These are phyloP conservation scores for Calyptomena viridis DNA, from an alignment of 2,113 vertebrate genomes.

Conservation along the genomic window DNA sequence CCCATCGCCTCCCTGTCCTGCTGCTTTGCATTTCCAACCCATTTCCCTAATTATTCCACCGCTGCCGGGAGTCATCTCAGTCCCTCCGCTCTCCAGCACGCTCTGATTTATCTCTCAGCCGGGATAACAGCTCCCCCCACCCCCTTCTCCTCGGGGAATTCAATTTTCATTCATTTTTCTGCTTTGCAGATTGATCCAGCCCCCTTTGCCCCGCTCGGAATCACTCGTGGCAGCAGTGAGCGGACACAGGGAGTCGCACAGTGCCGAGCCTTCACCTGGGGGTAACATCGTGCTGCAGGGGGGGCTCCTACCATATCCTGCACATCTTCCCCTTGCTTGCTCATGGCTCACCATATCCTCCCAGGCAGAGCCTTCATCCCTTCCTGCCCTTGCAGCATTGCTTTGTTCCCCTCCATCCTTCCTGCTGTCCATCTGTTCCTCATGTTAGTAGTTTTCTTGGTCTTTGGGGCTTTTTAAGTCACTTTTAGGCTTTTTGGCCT, in stretches of 20 bases:
- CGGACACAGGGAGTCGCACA: not conserved
- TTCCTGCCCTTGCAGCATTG: not conserved
- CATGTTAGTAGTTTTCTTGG: not conserved
- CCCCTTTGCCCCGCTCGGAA: slow-evolving; percentile 69
- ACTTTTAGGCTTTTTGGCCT: not conserved
- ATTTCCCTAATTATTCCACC: slow-evolving; percentile 71
- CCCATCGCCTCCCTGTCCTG: not conserved
- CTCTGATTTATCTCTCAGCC: slow-evolving; percentile 78
- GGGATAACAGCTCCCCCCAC: slow-evolving; percentile 63
- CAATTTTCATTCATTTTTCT: slow-evolving; percentile 83
- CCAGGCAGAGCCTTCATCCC: not conserved
- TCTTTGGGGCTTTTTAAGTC: not conserved
- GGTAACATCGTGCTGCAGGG: not conserved
- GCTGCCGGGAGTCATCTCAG: slow-evolving; percentile 42
- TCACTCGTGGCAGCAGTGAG: slow-evolving; percentile 45
- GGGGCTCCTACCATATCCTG: too few species aligned
- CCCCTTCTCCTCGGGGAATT: slow-evolving; percentile 69
- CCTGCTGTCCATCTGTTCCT: not conserved
- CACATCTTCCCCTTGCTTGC: not conserved
- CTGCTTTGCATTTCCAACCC: slow-evolving; percentile 64
- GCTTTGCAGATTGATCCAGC: slow-evolving; percentile 71
- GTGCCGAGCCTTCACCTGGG: not conserved
- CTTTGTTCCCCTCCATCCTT: not conserved
- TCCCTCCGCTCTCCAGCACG: slow-evolving; percentile 11
- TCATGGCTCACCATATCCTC: not conserved